These are phyloP conservation scores for Loris lydekkerianus DNA, from an alignment of 2,797 vertebrate genomes.

Conservation along the genomic window DNA sequence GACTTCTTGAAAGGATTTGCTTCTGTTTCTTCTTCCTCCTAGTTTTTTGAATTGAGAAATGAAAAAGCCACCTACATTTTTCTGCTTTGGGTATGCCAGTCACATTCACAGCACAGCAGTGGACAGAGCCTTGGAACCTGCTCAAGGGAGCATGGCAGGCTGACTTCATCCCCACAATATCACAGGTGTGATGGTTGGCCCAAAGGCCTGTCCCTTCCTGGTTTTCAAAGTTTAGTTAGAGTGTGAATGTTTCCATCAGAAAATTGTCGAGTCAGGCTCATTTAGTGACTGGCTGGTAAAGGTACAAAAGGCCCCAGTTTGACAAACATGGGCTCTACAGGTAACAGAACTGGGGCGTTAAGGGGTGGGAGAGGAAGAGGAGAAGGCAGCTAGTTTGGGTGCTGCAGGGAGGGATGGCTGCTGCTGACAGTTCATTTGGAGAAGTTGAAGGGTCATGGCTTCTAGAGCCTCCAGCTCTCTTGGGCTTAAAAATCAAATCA, in stretches of 20 bases:
- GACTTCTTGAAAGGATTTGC: conserved; percentile 2
- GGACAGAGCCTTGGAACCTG: not conserved
- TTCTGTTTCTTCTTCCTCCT: not conserved
- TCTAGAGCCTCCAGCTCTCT: not conserved
- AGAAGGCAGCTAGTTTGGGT: not conserved
- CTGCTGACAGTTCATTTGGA: not conserved
- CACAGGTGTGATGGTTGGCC: not conserved
- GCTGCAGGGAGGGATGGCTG: not conserved
- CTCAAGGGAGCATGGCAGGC: not conserved
- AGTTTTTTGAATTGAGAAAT: conserved; percentile 1
- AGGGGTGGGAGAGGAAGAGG: not conserved
- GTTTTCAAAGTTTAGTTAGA: not conserved
- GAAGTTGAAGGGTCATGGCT: conserved; percentile 37
- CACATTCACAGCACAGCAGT: not conserved
- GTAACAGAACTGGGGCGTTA: not conserved
- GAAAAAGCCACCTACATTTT: not conserved
- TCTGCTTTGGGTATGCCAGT: not conserved
- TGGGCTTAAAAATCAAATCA: conserved; percentile 58
- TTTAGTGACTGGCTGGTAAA: not conserved
- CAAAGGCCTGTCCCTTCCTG: not conserved
- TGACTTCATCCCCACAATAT: not conserved
- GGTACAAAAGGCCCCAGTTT: not conserved
- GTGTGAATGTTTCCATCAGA: not conserved
- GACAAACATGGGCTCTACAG: not conserved
- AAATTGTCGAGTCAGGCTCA: not conserved